A percentile compares a stretch with the other conserved stretches of the same genome.
Evolutionary conservation across 2,797 vertebrate species (phyloP).

Genomic region (Rousettus madagascariensis): DNA sequence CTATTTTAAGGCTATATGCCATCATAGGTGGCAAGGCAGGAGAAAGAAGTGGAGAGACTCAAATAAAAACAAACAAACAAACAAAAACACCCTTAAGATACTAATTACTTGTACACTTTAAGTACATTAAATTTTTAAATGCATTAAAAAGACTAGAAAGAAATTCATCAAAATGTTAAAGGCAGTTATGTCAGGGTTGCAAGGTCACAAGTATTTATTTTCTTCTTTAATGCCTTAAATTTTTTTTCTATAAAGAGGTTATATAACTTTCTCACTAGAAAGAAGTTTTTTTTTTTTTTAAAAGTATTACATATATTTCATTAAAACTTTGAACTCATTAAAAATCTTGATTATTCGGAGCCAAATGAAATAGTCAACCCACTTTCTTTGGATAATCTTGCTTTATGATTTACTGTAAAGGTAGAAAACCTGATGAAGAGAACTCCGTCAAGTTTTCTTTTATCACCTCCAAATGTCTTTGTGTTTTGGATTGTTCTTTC

Average conservation of each 20-base stretch:
- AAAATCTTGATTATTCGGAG: not conserved
- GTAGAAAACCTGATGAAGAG: not conserved
- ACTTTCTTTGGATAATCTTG: not conserved
- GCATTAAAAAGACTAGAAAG: not conserved
- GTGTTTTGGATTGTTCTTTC: not conserved
- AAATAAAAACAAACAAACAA: not conserved
- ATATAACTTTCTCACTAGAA: not conserved
- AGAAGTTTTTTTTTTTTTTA: not conserved
- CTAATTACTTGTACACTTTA: not conserved
- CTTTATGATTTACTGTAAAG: not conserved
- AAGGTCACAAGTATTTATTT: not conserved
- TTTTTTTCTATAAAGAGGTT: not conserved
- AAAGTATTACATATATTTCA: not conserved
- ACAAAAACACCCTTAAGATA: not conserved
- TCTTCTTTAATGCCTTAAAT: constrained; percentile 8
- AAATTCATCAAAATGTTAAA: not conserved
- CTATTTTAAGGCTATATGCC: not conserved
- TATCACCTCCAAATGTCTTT: not conserved
- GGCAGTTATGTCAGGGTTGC: not conserved
- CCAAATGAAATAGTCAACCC: not conserved
- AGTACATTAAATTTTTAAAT: not conserved
- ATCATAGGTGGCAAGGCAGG: not conserved
- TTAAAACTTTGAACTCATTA: not conserved
- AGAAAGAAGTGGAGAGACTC: not conserved
- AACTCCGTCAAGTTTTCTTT: not conserved